phyloP scores from a whole-genome alignment of 2,113 vertebrate species.

The Ondatra zibethicus region DNA sequence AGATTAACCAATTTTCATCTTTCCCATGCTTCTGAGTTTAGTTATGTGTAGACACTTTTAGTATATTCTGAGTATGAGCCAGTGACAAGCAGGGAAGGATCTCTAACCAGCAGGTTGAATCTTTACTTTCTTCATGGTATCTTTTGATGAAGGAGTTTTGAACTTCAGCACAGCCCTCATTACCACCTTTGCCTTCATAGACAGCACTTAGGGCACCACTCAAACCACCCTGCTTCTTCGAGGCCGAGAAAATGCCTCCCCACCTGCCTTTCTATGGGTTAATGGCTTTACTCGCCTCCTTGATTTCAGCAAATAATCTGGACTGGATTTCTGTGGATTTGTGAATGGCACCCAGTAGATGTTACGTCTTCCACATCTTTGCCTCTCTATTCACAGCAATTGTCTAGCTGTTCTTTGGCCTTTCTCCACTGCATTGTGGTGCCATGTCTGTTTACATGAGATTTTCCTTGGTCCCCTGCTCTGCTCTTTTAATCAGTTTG shows the following conservation, averaged over 20 bases:
- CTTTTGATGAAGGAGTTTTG: neutral
- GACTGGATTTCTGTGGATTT: neutral
- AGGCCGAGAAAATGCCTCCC: neutral
- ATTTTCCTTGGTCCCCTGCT: neutral
- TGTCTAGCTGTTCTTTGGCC: neutral
- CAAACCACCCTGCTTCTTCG: neutral
- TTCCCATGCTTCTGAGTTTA: neutral
- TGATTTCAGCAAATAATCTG: neutral
- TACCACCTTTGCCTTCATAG: neutral
- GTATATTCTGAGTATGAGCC: neutral
- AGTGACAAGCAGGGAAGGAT: neutral
- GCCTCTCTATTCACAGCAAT: neutral
- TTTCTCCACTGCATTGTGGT: neutral
- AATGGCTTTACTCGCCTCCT: neutral
- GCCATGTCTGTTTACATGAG: rapidly evolving
- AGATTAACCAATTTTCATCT: neutral
- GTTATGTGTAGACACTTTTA: neutral
- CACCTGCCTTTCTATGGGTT: neutral
- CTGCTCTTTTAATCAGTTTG: neutral
- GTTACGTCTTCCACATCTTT: neutral
- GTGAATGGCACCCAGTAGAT: neutral
- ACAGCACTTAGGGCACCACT: too few species aligned
- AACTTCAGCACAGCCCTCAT: neutral
- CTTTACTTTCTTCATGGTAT: neutral
- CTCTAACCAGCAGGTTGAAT: neutral